Evolutionary conservation across 2,797 vertebrate genomes (phyloP).

Genomic region (Rhincodon typus): DNA sequence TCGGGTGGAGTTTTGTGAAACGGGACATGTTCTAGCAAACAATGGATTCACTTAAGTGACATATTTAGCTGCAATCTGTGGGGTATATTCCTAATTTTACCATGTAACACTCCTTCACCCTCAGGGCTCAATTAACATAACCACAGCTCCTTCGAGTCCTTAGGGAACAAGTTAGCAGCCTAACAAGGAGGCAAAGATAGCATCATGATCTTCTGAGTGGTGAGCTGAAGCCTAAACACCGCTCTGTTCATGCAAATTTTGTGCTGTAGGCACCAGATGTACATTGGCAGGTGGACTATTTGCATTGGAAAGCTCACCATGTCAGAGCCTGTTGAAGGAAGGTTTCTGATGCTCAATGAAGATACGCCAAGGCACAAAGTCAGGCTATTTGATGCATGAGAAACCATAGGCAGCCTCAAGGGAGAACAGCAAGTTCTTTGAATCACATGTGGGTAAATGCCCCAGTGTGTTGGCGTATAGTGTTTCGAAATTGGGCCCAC

Average conservation of each 20-base stretch:
- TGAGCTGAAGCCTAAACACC: not conserved
- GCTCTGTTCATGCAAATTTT: not conserved
- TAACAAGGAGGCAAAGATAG: not conserved
- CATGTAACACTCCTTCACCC: not conserved
- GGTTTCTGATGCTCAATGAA: not conserved
- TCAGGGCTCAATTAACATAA: constrained; percentile 1
- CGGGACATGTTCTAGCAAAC: not conserved
- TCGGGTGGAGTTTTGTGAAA: not conserved
- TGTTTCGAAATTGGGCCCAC: constrained; percentile 8
- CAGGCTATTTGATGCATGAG: not conserved
- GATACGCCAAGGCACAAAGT: not conserved
- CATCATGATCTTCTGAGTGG: not conserved
- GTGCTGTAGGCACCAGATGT: not conserved
- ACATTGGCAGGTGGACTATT: not conserved
- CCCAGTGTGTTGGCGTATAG: not conserved
- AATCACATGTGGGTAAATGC: not conserved
- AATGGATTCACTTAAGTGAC: not conserved
- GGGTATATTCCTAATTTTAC: not conserved
- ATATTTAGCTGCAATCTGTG: not conserved
- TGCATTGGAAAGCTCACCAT: not conserved
- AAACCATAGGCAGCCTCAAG: not conserved
- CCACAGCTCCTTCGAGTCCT: not conserved
- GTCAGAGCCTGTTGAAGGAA: not conserved
- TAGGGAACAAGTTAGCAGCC: not conserved
- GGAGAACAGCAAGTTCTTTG: constrained; percentile 2